Percentiles rank a stretch among this genome's conserved stretches.
Evolutionary conservation across 2,797 vertebrate species (phyloP).

Genomic region (Adelosebastes latens): DNA sequence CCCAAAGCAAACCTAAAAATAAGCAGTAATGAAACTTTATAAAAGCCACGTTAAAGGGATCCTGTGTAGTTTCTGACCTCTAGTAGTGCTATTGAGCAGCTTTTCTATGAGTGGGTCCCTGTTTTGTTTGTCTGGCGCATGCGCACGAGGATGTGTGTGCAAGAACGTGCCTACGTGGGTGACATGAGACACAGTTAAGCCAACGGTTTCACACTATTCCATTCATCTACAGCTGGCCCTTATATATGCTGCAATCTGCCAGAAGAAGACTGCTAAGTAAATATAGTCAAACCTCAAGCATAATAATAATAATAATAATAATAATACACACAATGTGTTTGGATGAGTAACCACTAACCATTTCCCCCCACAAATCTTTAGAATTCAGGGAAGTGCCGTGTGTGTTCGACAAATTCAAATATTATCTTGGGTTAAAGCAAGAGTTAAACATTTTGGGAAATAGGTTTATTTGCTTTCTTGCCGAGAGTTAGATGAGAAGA

Average conservation of each 20-base stretch:
- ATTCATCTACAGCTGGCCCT: not conserved
- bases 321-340: too few species aligned
- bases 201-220: not conserved
- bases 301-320: too few species aligned
- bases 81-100: not conserved
- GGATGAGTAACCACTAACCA: too few species aligned
- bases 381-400: not conserved
- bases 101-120: too few species aligned
- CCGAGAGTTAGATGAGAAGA: not conserved
- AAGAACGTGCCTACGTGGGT: too few species aligned
- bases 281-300: too few species aligned
- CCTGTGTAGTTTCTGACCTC: not conserved
- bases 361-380: too few species aligned
- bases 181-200: not conserved
- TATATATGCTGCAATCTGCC: not conserved
- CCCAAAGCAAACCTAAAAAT: constrained; percentile 29
- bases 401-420: not conserved
- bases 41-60: not conserved
- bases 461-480: not conserved
- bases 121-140: too few species aligned
- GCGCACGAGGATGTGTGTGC: too few species aligned
- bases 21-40: not conserved
- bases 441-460: not conserved
- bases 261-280: not conserved
- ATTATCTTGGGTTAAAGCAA: not conserved